Evolutionary conservation across 2,113 vertebrate genomes (phyloP), one percentile per base, ranked within the genome.

Genomic region (Otocyon megalotis): DNA sequence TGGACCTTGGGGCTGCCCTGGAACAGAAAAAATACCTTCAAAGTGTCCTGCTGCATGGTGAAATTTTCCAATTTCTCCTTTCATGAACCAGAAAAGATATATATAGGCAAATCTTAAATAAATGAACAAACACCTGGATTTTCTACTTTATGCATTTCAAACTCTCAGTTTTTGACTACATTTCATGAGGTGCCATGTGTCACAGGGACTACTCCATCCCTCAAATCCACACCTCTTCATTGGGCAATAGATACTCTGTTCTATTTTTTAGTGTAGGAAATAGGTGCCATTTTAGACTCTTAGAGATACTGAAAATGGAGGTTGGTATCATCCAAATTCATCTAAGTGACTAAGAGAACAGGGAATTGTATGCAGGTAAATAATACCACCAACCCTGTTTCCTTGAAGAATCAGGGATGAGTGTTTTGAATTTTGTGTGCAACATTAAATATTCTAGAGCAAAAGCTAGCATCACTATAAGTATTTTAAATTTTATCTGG

Each of bases 401-500:
- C 37, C 79, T 53, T 67, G 32, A 20, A 88, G 32, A 37, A 74
- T 28, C 28, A 62, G 43, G 28, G 16, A 53, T 28, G 32, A 53
- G 30, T 32, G 2, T 58, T 96, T 71, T 94, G 17, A 74, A 84
- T 80, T 53, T 56, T 48, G 48, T 28, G 5, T 50, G 48, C 88
- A 88, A 92, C 19, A 48, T 50, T 88, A 93, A 80, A 26, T 90
- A 35, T 35, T 43, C 32, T 65, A 58, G 90, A 88, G 81, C 72
- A 63, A 80, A 94, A 82, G 35, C 22, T 26, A 60, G 1, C 30
- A 72, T 24, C 48, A 72, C 10, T 90, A 22, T 63, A 86, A 67
- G 83, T 77, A 82, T 67, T 80, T 76, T 90, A 56, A 72, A 92
- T 96, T 9, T 56, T 30, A 69, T 62, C 35, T 92, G n/a, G 58